phyloP scores from a whole-genome alignment of 2,888 invertebrate species.

The Chloroclystis v-ata region DNA sequence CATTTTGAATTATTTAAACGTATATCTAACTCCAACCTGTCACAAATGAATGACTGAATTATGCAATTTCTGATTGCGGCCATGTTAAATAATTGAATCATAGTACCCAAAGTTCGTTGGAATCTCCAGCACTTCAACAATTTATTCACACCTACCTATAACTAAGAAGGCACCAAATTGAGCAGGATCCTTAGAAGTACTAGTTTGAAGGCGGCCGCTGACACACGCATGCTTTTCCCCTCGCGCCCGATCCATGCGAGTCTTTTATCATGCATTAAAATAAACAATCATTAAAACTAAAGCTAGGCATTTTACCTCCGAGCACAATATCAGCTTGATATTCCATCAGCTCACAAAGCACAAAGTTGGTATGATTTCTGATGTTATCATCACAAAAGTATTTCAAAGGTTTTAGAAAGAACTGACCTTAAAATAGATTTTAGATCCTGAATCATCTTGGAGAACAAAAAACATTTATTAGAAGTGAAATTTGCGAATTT shows the following conservation, averaged over 20 bases:
- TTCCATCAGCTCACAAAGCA: slow-evolving; percentile 9
- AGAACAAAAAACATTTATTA: too few relatives aligned
- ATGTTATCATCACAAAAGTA: too few relatives aligned
- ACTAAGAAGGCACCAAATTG: slow-evolving; percentile 19
- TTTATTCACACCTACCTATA: slow-evolving; percentile 20
- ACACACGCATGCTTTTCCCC: slow-evolving; percentile 10
- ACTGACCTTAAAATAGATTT: slow-evolving; percentile 4
- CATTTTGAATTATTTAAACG: too few relatives aligned
- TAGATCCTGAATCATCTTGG: not conserved
- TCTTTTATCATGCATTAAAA: slow-evolving; percentile 25
- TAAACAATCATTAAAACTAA: slow-evolving; percentile 17
- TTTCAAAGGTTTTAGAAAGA: not conserved
- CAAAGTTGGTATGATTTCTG: too few relatives aligned
- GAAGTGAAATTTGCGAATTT: too few relatives aligned
- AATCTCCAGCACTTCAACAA: not conserved
- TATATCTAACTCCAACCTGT: too few relatives aligned
- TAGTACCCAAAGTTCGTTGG: too few relatives aligned
- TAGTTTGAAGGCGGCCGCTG: slow-evolving; percentile 16
- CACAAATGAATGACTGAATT: too few relatives aligned
- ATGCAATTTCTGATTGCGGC: too few relatives aligned
- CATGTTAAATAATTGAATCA: too few relatives aligned
- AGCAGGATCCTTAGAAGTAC: slow-evolving; percentile 15
- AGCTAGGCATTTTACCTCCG: slow-evolving; percentile 15
- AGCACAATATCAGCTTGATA: slow-evolving; percentile 14
- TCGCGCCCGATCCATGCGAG: slow-evolving; percentile 14